phyloP scores from a whole-genome alignment of 2,888 invertebrate species.

The Ectemnius lituratus region DNA sequence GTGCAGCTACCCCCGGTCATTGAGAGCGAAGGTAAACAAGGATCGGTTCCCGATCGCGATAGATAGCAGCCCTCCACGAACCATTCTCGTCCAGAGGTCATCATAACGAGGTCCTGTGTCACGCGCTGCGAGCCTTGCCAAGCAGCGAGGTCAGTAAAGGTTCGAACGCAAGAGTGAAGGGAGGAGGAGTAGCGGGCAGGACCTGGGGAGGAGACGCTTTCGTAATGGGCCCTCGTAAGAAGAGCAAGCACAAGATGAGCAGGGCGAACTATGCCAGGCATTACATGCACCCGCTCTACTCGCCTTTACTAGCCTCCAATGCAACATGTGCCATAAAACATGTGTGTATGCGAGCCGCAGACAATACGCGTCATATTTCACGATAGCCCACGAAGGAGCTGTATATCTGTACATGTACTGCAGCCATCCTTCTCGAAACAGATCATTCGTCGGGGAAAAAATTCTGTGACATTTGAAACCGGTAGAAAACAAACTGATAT shows the following conservation, averaged over 20 bases:
- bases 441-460: no score
- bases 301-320: slow-evolving; percentile 8
- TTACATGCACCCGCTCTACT: slow-evolving; percentile 16
- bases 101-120: slow-evolving; percentile 71
- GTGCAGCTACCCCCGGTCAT: slow-evolving; percentile 48
- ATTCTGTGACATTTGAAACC: no score
- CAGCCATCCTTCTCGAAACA: no score
- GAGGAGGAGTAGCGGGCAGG: slow-evolving; percentile 6
- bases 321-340: slow-evolving; percentile 1
- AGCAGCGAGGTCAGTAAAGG: slow-evolving; percentile 1
- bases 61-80: slow-evolving; percentile 53
- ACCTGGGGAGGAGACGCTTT: slow-evolving; percentile 33
- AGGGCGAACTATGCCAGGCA: slow-evolving; percentile 37
- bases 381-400: no score
- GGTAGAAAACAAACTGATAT: no score
- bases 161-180: not conserved
- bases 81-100: slow-evolving; percentile 64
- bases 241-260: slow-evolving; percentile 47
- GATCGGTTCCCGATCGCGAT: slow-evolving; percentile 57
- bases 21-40: slow-evolving; percentile 55
- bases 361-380: no score
- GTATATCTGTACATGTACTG: no score
- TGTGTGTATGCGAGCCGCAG: not conserved
- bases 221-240: slow-evolving; percentile 44
- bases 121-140: slow-evolving; percentile 48